Evolutionary conservation across 53 echinoderm and acorn worm species (phyloP).

Genomic region (Mesocentrotus franciscanus): DNA sequence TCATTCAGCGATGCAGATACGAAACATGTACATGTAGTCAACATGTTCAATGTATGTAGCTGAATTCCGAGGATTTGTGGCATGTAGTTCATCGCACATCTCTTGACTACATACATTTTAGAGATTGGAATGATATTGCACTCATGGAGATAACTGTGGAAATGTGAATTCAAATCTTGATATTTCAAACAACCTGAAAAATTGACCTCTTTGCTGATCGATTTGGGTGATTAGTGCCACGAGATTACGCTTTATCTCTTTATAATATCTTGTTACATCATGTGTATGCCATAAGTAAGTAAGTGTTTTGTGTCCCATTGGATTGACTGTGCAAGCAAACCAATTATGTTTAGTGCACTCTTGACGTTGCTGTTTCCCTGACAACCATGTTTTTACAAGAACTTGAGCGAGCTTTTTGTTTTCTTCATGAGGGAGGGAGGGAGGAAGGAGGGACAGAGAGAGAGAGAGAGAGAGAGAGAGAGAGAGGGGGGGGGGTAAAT

Average conservation of each 20-base stretch:
- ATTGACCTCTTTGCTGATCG: neutral
- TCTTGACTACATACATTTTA: neutral
- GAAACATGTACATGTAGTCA: neutral
- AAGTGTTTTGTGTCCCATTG: neutral
- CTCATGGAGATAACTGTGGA: neutral
- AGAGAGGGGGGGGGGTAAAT: neutral
- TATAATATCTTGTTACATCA: neutral
- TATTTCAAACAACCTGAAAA: neutral
- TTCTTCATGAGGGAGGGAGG: neutral
- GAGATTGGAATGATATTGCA: neutral
- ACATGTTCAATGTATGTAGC: neutral
- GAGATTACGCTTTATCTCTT: neutral
- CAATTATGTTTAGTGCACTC: slow-evolving; percentile 19
- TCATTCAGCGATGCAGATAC: neutral
- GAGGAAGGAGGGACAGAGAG: neutral
- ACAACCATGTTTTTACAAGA: slow-evolving; percentile 5
- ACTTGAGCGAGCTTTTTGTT: neutral
- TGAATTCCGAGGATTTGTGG: neutral
- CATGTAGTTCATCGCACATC: neutral
- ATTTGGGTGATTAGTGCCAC: neutral
- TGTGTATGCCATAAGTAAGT: neutral
- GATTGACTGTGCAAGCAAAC: neutral
- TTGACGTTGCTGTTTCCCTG: slow-evolving; percentile 31
- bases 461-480: neutral
- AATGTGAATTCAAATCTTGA: neutral